Conservation (phyloP, 2,888 invertebrate genomes). For the Cabera pusaria region DNA sequence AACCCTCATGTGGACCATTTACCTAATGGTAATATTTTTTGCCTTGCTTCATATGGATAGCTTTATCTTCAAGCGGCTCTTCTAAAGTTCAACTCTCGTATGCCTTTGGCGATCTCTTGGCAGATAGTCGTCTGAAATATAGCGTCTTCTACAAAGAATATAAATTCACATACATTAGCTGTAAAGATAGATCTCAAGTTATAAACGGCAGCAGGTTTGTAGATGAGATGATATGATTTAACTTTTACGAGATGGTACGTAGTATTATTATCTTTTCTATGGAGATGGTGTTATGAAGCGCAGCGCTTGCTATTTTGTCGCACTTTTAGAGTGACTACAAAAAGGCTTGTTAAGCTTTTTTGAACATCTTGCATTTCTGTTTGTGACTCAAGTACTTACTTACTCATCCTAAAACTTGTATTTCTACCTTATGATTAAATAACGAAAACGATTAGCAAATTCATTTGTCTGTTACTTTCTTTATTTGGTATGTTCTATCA, state of each 20-base stretch:
- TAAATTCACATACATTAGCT: conserved; percentile 5
- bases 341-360: no score
- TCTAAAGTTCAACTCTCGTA: conserved; percentile 12
- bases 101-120: conserved; percentile 10
- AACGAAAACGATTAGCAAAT: no score
- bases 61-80: conserved; percentile 23
- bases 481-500: no score
- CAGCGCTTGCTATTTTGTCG: no score
- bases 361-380: no score
- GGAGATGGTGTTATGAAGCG: no score
- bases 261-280: no score
- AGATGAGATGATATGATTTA: conserved; percentile 1
- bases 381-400: no score
- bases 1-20: conserved; percentile 22
- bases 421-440: no score
- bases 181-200: conserved; percentile 1
- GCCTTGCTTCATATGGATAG: conserved; percentile 10
- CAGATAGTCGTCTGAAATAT: conserved; percentile 12
- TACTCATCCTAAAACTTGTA: no score
- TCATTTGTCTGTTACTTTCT: no score
- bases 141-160: conserved; percentile 9
- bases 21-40: conserved; percentile 16
- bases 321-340: no score
- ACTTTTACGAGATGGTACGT: neutral
- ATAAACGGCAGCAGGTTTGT: conserved; percentile 2